These are phyloP conservation scores for Procambarus clarkii DNA, from an alignment of 1,140 invertebrate genomes.

Conservation along the genomic window DNA sequence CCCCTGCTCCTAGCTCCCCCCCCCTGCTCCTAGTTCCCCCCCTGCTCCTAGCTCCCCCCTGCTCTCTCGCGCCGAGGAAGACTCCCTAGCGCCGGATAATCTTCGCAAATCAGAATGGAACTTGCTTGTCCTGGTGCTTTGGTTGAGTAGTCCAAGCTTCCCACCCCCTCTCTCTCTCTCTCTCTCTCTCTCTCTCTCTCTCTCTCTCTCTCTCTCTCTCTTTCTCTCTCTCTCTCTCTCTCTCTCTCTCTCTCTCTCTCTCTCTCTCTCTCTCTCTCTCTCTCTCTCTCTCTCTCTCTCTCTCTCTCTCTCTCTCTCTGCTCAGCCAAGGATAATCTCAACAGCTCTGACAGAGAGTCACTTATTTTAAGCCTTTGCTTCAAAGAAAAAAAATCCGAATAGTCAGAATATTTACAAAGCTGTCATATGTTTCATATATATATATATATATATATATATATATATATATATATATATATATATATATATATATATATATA, in stretches of 20 bases:
- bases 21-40: no score
- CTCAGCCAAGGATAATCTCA: neutral
- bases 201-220: neutral
- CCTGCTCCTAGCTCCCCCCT: neutral
- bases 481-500: no score
- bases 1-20: no score
- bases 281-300: neutral
- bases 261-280: neutral
- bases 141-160: neutral
- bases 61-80: no score
- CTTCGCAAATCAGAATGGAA: constrained; percentile 26
- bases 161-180: no score
- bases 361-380: neutral
- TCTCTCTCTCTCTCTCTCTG: neutral
- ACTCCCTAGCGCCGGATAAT: neutral
- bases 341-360: neutral
- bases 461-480: no score
- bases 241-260: constrained; percentile 1
- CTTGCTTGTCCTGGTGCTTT: neutral
- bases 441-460: no score
- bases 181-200: no score
- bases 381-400: neutral
- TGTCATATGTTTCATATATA: no score
- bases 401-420: no score
- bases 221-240: neutral